Evolutionary conservation across 2,888 invertebrate genomes (phyloP), one percentile per base, ranked within the genome.

Genomic region (Leptinotarsa haldemani): DNA sequence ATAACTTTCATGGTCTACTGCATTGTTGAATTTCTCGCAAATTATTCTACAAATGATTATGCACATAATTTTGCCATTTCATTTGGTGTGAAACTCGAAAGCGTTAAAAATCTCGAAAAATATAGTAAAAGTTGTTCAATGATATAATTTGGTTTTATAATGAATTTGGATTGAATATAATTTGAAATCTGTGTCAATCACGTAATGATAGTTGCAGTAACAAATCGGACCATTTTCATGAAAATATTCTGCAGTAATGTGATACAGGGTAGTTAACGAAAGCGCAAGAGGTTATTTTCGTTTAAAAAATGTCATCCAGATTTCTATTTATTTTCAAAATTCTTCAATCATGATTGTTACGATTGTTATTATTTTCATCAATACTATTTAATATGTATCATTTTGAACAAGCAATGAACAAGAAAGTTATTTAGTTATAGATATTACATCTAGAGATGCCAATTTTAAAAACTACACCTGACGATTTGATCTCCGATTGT

Each of bases 11-110:
- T 50, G 50, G 56, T 56, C 18, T 20, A 20, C 56, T 20, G 20
- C 56, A 20, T 20, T 56, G 20, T 56, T 56, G 22, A 56, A 18
- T 20, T 20, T 56, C 56, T 61, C 3, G 18, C 61, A 25, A 61
- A 25, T 61, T 61, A 30, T 30, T 61, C 61, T 61, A 61, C 25
- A 30, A 61, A 30, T 61, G 25, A 56, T 56, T 56, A 56, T 56
- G 56, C n/a, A 18, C 20, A 56, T 56, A 56, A 56, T 56, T 61
- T 61, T 61, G 30, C 22, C 15, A 61, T 30, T 61, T 61, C 15
- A 68, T 56, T 56, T 30, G 56, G 22, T 40, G 56, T 56, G 67
- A 30, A 46, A 68, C 40, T 50, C 46, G 67, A 68, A 68, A 68
- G 67, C 56, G 30, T 56, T 18, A 22, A 40, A 68, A 68, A 68